Conservation (phyloP, 2,113 vertebrate genomes). For the Phyllostomus discolor region DNA sequence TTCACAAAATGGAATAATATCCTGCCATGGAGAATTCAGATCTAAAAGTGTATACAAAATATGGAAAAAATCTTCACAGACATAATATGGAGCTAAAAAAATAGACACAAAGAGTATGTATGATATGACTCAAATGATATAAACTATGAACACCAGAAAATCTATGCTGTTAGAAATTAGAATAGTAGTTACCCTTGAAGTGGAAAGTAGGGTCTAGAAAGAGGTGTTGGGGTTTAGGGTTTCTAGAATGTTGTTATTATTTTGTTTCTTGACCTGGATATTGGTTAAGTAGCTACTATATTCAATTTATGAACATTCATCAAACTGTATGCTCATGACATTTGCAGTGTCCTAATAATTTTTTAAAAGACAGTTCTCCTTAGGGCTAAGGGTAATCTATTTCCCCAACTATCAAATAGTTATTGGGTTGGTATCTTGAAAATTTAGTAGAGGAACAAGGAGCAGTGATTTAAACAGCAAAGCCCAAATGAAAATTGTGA, state of each 20-base stretch:
- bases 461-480: constrained; percentile 4
- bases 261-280: not conserved
- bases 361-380: not conserved
- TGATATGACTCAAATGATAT: not conserved
- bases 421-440: not conserved
- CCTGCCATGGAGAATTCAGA: not conserved
- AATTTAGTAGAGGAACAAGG: constrained; percentile 1
- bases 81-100: not conserved
- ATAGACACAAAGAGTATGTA: not conserved
- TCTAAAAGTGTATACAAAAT: not conserved
- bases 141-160: not conserved
- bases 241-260: not conserved
- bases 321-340: not conserved
- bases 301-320: not conserved
- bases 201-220: not conserved
- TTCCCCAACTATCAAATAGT: not conserved
- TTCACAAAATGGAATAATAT: not conserved
- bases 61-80: not conserved
- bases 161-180: not conserved
- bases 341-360: not conserved
- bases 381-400: not conserved
- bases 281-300: not conserved
- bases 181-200: not conserved
- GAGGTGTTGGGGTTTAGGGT: not conserved
- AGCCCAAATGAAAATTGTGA: not conserved